Percentiles rank a stretch among this genome's conserved stretches.
phyloP scores from a whole-genome alignment of 2,113 vertebrate genomes.

The Petrocephalus microphthalmus region DNA sequence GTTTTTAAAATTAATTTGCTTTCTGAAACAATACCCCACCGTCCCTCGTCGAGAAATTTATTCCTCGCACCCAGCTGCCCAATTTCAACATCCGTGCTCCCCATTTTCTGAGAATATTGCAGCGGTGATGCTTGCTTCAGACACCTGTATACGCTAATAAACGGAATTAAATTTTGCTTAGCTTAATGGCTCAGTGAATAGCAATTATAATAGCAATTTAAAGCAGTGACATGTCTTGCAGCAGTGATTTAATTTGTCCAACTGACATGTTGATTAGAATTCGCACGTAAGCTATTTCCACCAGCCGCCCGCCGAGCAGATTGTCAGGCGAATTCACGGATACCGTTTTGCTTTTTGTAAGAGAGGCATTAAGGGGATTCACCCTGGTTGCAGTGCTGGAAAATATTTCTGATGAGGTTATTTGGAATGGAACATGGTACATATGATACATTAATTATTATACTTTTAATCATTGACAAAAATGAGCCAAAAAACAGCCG shows the following conservation, averaged over 20 bases:
- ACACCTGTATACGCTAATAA: background rate
- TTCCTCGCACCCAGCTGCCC: background rate
- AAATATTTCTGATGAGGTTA: background rate
- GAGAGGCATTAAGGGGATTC: background rate
- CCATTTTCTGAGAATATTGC: background rate
- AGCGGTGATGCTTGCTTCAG: background rate
- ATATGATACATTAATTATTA: background rate
- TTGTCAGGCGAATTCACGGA: background rate
- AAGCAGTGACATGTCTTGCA: background rate
- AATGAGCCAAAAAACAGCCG: background rate
- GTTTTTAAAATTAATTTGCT: background rate
- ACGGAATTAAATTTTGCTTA: background rate
- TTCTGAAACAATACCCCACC: background rate
- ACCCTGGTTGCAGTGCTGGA: background rate
- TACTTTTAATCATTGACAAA: background rate
- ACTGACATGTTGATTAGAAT: slow-evolving; percentile 1
- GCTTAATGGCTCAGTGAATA: slow-evolving; percentile 9
- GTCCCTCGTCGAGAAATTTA: background rate
- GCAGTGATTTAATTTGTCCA: background rate
- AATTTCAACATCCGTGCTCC: background rate
- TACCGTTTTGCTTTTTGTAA: background rate
- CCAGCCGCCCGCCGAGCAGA: background rate
- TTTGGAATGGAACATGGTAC: background rate
- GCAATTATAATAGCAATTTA: background rate
- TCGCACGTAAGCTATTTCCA: background rate